Evolutionary conservation across 2,888 invertebrate genomes (phyloP), one percentile per base, ranked within the genome.

Genomic region (Nomada fucata): DNA sequence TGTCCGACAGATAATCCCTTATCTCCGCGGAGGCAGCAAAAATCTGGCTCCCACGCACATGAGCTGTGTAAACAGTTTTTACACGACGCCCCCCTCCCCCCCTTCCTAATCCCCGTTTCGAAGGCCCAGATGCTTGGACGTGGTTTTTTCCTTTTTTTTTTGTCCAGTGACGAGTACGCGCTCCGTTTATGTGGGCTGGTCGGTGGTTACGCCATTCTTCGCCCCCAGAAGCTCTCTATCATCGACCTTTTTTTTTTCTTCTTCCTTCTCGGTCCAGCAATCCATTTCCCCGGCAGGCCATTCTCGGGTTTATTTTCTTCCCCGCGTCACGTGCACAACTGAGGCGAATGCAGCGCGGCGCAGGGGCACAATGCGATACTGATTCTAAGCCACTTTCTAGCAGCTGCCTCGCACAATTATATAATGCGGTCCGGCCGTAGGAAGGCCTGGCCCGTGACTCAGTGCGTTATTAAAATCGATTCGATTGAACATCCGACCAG

Each of bases 41-140:
- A 76, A 47, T 77, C 50, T 64, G 63, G 85, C 90, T 90, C 90
- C 86, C 90, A 90, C 89, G 89, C 88, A 80, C 74, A 59, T 65
- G 65, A 74, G 73, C 77, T 73, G 71, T 82, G 82, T 83, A 84
- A 87, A 88, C 84, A 85, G 79, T 88, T 89, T 90, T 88, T 90
- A 59, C 70, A 70, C n/a, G 29, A 15, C 9, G 23, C 69, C 76
- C 70, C 61, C 65, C 44, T 60, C 42, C 69, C 76, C 70, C 61
- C 23, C 23, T 63, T 50, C 63, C 42, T 60, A 65, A 72, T 55
- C 57, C 23, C 72, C 75, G 75, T 76, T 75, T 70, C 69, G 50
- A 82, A 76, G 64, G 76, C 79, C 86, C 88, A 90, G 88, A 91
- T 89, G 89, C 82, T 87, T 76, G 67, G 53, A 61, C 75, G 15